Percentiles rank a stretch among this genome's conserved stretches.
phyloP scores from a whole-genome alignment of 2,113 vertebrate species.

The Centropus bengalensis region DNA sequence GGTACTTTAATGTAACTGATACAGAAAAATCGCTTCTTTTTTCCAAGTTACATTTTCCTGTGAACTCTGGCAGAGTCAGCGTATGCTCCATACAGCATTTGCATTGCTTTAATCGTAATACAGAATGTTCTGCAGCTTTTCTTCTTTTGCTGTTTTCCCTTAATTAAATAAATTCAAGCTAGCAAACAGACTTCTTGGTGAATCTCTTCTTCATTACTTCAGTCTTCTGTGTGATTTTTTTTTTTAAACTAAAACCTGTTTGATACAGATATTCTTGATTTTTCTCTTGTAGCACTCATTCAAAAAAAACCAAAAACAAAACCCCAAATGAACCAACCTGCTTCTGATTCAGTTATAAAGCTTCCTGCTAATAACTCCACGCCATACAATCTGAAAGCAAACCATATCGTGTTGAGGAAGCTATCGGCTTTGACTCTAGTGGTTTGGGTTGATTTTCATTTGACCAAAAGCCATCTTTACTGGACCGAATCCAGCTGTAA shows the following conservation, averaged over 20 bases:
- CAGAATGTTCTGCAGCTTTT: not conserved
- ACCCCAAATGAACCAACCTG: not conserved
- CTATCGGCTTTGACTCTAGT: constrained; percentile 16
- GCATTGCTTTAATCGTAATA: not conserved
- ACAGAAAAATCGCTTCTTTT: not conserved
- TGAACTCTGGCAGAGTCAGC: not conserved
- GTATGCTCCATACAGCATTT: not conserved
- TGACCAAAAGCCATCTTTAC: constrained; percentile 67
- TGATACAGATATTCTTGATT: not conserved
- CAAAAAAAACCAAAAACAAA: not conserved
- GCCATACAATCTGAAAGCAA: not conserved
- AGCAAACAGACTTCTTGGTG: not conserved
- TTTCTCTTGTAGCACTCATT: not conserved
- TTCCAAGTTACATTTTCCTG: not conserved
- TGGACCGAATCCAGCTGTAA: constrained; percentile 59
- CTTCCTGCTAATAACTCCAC: not conserved
- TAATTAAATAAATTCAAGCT: not conserved
- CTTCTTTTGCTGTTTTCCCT: not conserved
- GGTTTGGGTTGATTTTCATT: constrained; percentile 66
- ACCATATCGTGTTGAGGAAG: not conserved
- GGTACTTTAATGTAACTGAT: not conserved
- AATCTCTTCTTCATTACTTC: not conserved
- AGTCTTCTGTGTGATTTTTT: not conserved
- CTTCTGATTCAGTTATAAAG: constrained; percentile 19
- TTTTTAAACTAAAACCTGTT: not conserved